phyloP scores from a whole-genome alignment of 2,888 invertebrate species.

The Petrophora chlorosata region DNA sequence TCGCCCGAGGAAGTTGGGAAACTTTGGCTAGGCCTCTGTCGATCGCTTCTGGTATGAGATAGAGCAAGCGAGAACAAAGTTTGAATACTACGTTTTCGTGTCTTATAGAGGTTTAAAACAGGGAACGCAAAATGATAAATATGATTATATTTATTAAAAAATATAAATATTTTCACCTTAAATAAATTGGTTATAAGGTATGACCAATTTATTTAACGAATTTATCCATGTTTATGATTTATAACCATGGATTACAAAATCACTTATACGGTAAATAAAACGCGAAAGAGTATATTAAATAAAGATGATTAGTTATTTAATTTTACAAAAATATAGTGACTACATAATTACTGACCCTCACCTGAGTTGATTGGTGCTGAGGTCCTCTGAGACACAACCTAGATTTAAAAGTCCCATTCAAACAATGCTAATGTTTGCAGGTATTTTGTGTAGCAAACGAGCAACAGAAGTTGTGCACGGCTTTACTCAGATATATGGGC shows the following conservation, averaged over 20 bases:
- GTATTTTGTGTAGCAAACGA: slow-evolving; percentile 14
- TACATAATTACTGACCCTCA: too few relatives aligned
- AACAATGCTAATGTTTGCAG: slow-evolving; percentile 15
- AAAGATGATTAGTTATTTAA: neutral
- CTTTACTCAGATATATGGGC: slow-evolving; percentile 9
- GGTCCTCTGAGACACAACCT: slow-evolving; percentile 2
- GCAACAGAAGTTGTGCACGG: slow-evolving; percentile 9
- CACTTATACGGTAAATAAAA: neutral
- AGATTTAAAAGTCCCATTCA: slow-evolving; percentile 19
- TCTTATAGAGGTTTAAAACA: neutral
- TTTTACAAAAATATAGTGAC: too few relatives aligned
- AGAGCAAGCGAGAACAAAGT: slow-evolving; percentile 10
- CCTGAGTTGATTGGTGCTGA: too few relatives aligned
- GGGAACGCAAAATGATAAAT: too few relatives aligned
- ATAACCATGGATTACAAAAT: too few relatives aligned
- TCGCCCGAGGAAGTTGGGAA: slow-evolving; percentile 33
- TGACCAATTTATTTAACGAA: too few relatives aligned
- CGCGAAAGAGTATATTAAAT: neutral
- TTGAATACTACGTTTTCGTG: neutral
- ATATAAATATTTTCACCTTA: too few relatives aligned
- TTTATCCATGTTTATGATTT: too few relatives aligned
- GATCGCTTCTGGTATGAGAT: slow-evolving; percentile 13
- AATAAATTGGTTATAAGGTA: too few relatives aligned
- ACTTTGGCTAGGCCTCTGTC: slow-evolving; percentile 24
- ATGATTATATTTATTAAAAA: too few relatives aligned